A percentile compares a stretch with the other conserved stretches of the same genome.
These are phyloP conservation scores for Thryonomys swinderianus DNA, from an alignment of 2,113 vertebrate genomes.

Conservation along the genomic window DNA sequence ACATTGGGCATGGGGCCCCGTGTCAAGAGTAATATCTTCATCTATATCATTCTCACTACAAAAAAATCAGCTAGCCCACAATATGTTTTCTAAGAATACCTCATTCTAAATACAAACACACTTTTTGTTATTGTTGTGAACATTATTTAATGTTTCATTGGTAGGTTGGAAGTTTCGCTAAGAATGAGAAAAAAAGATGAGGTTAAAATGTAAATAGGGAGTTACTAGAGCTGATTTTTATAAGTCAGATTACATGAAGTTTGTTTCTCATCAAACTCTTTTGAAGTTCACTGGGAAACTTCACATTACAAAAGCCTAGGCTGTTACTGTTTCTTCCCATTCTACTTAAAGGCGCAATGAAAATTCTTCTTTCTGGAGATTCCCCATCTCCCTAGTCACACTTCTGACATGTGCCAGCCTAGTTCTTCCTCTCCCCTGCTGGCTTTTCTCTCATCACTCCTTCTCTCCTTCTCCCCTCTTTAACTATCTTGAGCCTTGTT, in stretches of 20 bases:
- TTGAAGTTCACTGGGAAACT: conserved; percentile 11
- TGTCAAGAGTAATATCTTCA: conserved; percentile 46
- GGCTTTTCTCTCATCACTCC: neutral
- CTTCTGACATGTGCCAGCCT: neutral
- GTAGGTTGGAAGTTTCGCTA: neutral
- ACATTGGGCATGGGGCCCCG: conserved; percentile 46
- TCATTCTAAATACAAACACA: conserved; percentile 31
- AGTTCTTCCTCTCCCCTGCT: neutral
- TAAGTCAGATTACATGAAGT: neutral
- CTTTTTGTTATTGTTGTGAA: neutral
- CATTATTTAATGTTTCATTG: conserved; percentile 20
- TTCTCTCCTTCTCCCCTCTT: neutral
- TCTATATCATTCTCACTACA: conserved; percentile 43
- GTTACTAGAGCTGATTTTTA: neutral
- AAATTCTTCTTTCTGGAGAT: neutral
- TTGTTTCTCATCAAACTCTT: conserved; percentile 9
- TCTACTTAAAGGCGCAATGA: neutral
- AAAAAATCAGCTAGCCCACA: conserved; percentile 53
- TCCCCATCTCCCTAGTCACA: neutral
- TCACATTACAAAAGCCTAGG: neutral
- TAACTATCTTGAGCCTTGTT: neutral
- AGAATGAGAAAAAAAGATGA: neutral
- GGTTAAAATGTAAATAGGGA: neutral
- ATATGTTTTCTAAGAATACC: neutral
- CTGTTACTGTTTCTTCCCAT: neutral